Evolutionary conservation across 2,797 vertebrate genomes (phyloP).

Genomic region (Clarias platycephalus): DNA sequence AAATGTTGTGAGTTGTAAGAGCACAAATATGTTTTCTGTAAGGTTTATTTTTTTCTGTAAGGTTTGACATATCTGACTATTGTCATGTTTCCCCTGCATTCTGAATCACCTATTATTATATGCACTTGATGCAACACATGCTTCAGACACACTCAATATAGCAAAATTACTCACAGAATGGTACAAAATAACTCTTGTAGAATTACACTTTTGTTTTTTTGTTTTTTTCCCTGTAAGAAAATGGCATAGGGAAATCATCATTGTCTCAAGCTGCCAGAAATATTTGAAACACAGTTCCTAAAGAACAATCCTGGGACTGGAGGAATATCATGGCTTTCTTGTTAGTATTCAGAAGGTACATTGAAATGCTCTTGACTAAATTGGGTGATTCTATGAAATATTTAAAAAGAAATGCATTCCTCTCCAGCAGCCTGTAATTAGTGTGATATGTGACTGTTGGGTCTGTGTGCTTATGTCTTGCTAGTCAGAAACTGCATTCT

Average conservation of each 20-base stretch:
- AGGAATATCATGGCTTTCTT: not conserved
- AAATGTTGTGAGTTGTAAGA: not conserved
- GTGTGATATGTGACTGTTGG: not conserved
- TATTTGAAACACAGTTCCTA: not conserved
- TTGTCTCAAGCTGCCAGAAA: not conserved
- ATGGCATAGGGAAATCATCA: not conserved
- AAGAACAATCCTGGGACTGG: not conserved
- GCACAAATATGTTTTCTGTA: not conserved
- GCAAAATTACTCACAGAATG: not conserved
- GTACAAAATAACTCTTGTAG: not conserved
- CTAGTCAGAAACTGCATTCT: conserved; percentile 7
- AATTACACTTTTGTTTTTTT: not conserved
- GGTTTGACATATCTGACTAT: not conserved
- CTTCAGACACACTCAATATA: not conserved
- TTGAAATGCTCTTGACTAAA: conserved; percentile 1
- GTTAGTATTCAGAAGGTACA: not conserved
- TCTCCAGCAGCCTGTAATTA: not conserved
- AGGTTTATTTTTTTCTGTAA: not conserved
- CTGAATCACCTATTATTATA: not conserved
- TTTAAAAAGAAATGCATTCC: not conserved
- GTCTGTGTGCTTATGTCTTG: not conserved
- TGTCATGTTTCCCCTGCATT: not conserved
- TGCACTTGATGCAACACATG: not conserved
- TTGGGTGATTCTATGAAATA: not conserved
- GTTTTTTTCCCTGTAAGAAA: not conserved